Percentiles rank a stretch among this genome's conserved stretches.
Conservation (phyloP, 2,888 invertebrate species). For the Eristalinus sepulchralis region DNA sequence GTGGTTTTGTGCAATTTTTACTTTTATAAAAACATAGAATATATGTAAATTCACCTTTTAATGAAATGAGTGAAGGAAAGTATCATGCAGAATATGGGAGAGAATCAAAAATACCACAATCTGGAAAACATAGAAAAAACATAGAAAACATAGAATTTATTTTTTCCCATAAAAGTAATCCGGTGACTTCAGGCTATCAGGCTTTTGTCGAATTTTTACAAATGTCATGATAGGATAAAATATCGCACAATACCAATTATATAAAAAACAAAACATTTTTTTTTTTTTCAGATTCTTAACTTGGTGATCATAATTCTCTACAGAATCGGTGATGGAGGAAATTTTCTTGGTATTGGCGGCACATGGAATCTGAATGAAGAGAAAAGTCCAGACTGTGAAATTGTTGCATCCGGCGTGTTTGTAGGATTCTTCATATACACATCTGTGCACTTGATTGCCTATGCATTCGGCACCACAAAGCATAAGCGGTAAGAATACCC, state of each 20-base stretch:
- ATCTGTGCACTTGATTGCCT: constrained; percentile 87
- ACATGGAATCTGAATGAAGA: constrained; percentile 95
- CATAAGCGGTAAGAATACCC: constrained; percentile 85
- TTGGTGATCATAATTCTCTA: constrained; percentile 90
- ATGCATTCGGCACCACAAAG: constrained; percentile 88
- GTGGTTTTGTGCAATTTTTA: neutral
- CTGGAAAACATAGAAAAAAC: neutral
- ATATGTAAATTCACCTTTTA: neutral
- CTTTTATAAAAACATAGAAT: neutral
- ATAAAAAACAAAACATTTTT: too few relatives aligned
- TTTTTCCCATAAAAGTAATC: neutral
- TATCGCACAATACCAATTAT: neutral
- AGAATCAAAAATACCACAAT: neutral
- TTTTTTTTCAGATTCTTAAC: constrained; percentile 87
- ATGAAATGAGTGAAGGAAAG: neutral
- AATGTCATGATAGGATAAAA: constrained; percentile 7
- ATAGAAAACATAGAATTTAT: neutral
- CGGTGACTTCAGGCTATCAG: neutral
- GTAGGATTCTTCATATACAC: constrained; percentile 94
- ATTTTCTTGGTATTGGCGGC: constrained; percentile 92
- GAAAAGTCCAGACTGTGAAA: constrained; percentile 93
- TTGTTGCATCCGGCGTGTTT: constrained; percentile 92
- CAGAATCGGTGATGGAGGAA: constrained; percentile 90
- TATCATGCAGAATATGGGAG: neutral
- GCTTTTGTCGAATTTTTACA: neutral